Base-by-base conservation (phyloP, 1,140 invertebrate species). In the Brevipalpus yothersi region DNA sequence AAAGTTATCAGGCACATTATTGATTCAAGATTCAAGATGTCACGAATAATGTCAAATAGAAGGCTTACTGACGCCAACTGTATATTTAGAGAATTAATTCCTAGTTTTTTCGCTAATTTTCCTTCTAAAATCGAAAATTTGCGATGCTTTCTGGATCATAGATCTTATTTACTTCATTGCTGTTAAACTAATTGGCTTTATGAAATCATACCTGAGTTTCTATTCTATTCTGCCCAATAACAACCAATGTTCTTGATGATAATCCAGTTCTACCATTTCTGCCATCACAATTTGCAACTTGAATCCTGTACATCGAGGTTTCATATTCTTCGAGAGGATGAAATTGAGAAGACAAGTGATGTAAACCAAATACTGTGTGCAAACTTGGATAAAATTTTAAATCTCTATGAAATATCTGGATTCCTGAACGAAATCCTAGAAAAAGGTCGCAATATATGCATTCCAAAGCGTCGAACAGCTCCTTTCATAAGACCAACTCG, bases 231-330 rank as follows among this genome's bases (percentile, higher is more conserved):
- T n/a, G n/a, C n/a, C 64, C 64, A 12, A 60, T 65, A 12, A 64
- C 56, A 2, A 63, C 64, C 12, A 62, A 53, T 42, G 63, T 65
- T 11, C 58, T 62, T 1, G 61, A 62, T 5, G 56, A 55, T n/a
- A 63, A 65, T 55, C 58, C 63, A 40, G 64, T 63, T 4, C 56
- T 65, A 1, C 56, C 61, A 4, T 72, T 73, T 63, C 72, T 9
- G 70, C 69, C 43, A 68, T 73, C 0, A 72, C 71, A 0, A 60
- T 73, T 8, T 73, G 72, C 59, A 73, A 73, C 63, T 53, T 71
- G 17, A 73, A 73, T 63, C 69, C 71, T 0, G 54, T 67, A 11
- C 63, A 64, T 56, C 47, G 61, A 19, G 39, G 56, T 59, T 66
- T 57, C 64, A 62, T 58, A 41, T 13, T 11, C 40, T 55, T n/a